Evolutionary conservation across 2,113 vertebrate species (phyloP).

Genomic region (Prietella phreatophila): DNA sequence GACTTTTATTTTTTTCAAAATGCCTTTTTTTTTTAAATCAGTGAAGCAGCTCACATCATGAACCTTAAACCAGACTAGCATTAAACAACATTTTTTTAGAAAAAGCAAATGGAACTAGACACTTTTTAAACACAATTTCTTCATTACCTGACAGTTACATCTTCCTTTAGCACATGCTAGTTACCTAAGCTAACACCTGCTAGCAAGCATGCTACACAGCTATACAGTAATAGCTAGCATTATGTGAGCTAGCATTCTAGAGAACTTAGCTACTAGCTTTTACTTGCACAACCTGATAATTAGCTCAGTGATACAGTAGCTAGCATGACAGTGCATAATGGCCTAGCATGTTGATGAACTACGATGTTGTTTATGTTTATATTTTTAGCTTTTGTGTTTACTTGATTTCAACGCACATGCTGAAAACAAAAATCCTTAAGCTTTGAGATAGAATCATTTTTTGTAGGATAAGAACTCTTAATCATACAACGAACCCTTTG

Average conservation of each 20-base stretch:
- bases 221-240: not conserved
- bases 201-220: not conserved
- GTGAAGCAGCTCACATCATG: not conserved
- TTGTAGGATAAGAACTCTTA: too few relatives aligned
- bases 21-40: not conserved
- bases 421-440: too few relatives aligned
- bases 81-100: not conserved
- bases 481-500: too few relatives aligned
- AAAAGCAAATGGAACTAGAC: not conserved
- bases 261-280: not conserved
- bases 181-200: not conserved
- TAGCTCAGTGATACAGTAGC: not conserved
- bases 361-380: not conserved
- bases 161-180: not conserved
- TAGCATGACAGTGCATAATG: not conserved
- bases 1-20: not conserved
- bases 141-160: not conserved
- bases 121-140: not conserved
- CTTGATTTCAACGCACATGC: too few relatives aligned
- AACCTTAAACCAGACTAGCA: not conserved
- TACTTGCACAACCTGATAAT: not conserved
- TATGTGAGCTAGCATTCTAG: not conserved
- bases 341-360: too few relatives aligned
- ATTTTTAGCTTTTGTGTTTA: not conserved
- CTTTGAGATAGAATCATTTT: too few relatives aligned